Percentiles rank a stretch among this genome's conserved stretches.
These are phyloP conservation scores for Alosa sapidissima DNA, from an alignment of 2,797 vertebrate genomes.

Conservation along the genomic window DNA sequence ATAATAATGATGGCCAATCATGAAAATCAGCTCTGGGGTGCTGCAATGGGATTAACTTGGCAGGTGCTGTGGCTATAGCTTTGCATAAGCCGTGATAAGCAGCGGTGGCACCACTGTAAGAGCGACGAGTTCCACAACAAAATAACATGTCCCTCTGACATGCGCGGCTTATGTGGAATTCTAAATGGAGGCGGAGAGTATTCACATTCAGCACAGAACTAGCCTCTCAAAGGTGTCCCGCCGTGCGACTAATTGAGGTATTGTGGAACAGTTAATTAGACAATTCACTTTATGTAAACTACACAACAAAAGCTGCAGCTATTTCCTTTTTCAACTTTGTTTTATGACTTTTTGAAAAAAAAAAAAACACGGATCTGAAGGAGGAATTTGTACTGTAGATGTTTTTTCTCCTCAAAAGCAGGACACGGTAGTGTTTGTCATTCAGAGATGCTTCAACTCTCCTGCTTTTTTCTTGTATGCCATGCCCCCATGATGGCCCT, in stretches of 20 bases:
- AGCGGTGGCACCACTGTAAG: background rate
- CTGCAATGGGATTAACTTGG: constrained; percentile 33
- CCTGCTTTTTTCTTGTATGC: background rate
- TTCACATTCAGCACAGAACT: background rate
- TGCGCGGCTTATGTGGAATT: background rate
- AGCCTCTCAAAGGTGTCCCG: background rate
- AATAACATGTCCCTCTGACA: background rate
- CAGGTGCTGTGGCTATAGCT: constrained; percentile 29
- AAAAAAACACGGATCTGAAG: background rate
- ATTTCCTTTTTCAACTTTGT: background rate
- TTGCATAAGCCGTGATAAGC: constrained; percentile 28
- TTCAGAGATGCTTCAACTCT: background rate
- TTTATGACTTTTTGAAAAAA: background rate
- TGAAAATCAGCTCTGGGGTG: constrained; percentile 22
- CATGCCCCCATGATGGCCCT: background rate
- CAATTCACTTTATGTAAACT: constrained; percentile 9
- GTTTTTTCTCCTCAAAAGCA: background rate
- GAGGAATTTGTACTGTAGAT: background rate
- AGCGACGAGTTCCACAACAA: background rate
- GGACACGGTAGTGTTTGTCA: background rate
- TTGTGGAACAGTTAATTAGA: constrained; percentile 2
- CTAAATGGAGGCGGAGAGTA: background rate
- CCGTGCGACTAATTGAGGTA: background rate
- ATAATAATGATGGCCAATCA: constrained; percentile 42
- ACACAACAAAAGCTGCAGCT: background rate